phyloP scores from a whole-genome alignment of 2,113 vertebrate genomes.

The Columbina picui region DNA sequence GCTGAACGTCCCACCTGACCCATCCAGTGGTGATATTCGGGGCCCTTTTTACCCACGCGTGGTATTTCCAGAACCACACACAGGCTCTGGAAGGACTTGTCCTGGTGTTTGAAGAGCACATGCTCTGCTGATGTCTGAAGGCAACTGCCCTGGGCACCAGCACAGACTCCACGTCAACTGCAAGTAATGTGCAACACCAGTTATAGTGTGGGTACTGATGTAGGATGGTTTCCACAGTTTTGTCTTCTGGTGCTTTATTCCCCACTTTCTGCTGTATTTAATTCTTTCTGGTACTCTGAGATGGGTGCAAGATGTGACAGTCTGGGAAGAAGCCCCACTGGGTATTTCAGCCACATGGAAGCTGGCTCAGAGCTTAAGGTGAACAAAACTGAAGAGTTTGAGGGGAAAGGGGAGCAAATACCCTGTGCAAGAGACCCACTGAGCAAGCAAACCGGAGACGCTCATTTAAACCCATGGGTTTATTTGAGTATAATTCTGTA shows the following conservation, averaged over 20 bases:
- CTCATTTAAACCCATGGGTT: not conserved
- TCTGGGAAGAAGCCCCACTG: not conserved
- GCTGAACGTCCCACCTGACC: not conserved
- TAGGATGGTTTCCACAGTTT: not conserved
- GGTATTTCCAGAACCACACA: not conserved
- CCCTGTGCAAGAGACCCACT: not conserved
- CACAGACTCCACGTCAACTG: not conserved
- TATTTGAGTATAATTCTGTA: not conserved
- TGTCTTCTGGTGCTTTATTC: not conserved
- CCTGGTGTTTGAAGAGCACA: not conserved
- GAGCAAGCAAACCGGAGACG: not conserved
- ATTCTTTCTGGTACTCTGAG: not conserved
- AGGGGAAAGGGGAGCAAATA: not conserved
- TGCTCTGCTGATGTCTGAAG: not conserved
- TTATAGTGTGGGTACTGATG: fast-evolving
- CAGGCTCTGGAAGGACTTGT: not conserved
- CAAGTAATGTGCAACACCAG: not conserved
- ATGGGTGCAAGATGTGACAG: not conserved
- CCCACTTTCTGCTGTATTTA: not conserved
- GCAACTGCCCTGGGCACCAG: not conserved
- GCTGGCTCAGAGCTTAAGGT: not conserved
- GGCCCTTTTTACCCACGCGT: not conserved
- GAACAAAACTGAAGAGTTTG: not conserved
- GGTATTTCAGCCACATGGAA: not conserved
- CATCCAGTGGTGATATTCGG: not conserved